Evolutionary conservation across 2,113 vertebrate genomes (phyloP), one percentile per base, ranked within the genome.

Genomic region (Dendropsophus ebraccatus): DNA sequence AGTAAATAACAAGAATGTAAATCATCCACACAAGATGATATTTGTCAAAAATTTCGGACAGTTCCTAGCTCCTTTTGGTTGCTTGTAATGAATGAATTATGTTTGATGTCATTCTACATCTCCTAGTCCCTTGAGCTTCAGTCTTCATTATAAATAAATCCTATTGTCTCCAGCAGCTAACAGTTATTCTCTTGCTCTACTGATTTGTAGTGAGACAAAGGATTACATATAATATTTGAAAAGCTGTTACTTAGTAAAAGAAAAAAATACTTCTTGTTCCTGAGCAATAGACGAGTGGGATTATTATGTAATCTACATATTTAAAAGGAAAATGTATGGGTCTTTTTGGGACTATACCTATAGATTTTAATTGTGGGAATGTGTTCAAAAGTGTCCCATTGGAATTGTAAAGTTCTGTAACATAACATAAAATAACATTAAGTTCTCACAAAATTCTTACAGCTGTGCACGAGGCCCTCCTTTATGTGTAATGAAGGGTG

Each of bases 91-190:
- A 50, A 76, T 76, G 45, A 76, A 50, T 76, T 76, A 76, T 50
- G 47, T 75, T 75, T 75, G 72, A 75, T 76, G 73, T 76, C 73
- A 76, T 76, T 30, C 19, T 76, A 76, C n/a, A 9, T 69, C 65
- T 69, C n/a, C 45, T 19, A 47, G 72, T 76, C 73, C 49, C 73
- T 28, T 28, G 45, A 76, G 45, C n/a, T 52, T 76, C 13, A 17
- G 28, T n/a, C 47, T 76, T 76, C 73, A 76, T 76, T n/a, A 76
- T 16, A 50, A 45, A 76, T 30, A 76, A 76, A 76, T 76, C 47
- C 73, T 76, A 76, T 76, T 76, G 73, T 76, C 47, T 76, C 47
- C 73, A 30, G 73, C 45, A 76, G 73, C 73, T 76, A 50, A 76
- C 73, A 19, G 73, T 16, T 76, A 28, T 76, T 76, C n/a, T 76